These are phyloP conservation scores for Magallana nippona DNA, from an alignment of 2,888 invertebrate species.

Conservation along the genomic window DNA sequence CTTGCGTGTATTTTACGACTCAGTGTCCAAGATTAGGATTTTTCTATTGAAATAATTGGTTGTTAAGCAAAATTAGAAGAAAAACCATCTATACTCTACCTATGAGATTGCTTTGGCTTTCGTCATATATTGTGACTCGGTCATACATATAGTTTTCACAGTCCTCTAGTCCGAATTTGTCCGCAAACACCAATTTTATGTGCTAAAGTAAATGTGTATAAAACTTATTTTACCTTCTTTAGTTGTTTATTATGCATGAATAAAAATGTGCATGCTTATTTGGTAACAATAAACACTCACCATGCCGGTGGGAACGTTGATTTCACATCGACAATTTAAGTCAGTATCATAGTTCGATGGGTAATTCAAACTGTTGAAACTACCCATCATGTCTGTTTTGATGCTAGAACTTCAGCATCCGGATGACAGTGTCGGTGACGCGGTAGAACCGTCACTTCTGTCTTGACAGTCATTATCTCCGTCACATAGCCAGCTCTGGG, in stretches of 20 bases:
- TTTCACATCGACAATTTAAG: constrained; percentile 58
- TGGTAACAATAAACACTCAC: constrained; percentile 20
- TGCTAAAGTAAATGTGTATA: too few relatives aligned
- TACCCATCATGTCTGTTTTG: constrained; percentile 55
- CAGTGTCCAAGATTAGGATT: neutral
- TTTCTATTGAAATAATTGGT: neutral
- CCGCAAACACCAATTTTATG: constrained; percentile 42
- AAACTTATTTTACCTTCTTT: too few relatives aligned
- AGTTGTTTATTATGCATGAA: too few relatives aligned
- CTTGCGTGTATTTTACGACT: too few relatives aligned
- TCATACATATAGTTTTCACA: constrained; percentile 41
- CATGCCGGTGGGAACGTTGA: constrained; percentile 52
- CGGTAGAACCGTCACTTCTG: constrained; percentile 52
- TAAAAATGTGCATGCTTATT: neutral
- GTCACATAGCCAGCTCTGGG: constrained; percentile 57
- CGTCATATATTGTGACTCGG: constrained; percentile 43
- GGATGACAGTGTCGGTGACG: constrained; percentile 37
- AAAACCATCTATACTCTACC: neutral
- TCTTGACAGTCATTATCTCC: constrained; percentile 64
- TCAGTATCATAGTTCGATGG: constrained; percentile 55
- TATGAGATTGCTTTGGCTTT: constrained; percentile 20
- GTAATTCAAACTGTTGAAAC: constrained; percentile 59
- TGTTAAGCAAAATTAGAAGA: neutral
- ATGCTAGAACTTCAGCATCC: constrained; percentile 56
- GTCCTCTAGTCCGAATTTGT: constrained; percentile 42